phyloP scores from a whole-genome alignment of 2,113 vertebrate genomes.

The Alligator sinensis region DNA sequence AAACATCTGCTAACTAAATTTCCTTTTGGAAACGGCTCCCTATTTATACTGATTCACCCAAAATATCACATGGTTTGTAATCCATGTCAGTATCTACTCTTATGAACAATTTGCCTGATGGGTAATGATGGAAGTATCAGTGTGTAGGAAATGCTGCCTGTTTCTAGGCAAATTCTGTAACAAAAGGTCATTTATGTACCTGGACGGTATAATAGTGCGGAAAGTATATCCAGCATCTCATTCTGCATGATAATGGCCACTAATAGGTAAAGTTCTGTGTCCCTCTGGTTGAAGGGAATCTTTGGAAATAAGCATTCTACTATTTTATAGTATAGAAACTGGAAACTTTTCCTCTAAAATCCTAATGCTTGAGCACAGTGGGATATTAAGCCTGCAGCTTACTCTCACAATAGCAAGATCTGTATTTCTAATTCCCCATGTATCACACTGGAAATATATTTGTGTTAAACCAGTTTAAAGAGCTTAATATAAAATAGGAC shows the following conservation, averaged over 20 bases:
- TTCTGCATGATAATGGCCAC: not conserved
- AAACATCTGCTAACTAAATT: not conserved
- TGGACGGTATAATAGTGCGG: not conserved
- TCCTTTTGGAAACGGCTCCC: not conserved
- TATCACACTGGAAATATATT: conserved; percentile 7
- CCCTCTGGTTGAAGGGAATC: not conserved
- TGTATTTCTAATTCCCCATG: conserved; percentile 15
- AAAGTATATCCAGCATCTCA: not conserved
- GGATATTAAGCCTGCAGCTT: conserved; percentile 36
- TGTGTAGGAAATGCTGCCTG: not conserved
- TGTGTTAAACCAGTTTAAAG: conserved; percentile 20
- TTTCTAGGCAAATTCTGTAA: conserved; percentile 14
- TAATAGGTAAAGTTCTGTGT: conserved; percentile 19
- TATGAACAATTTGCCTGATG: not conserved
- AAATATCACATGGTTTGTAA: not conserved
- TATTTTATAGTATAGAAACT: conserved; percentile 35
- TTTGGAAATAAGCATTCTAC: conserved; percentile 26
- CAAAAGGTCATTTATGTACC: conserved; percentile 3
- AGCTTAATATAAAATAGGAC: conserved; percentile 12
- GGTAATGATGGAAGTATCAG: not conserved
- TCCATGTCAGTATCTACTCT: conserved; percentile 21
- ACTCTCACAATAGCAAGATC: conserved; percentile 23
- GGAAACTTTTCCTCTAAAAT: conserved; percentile 30
- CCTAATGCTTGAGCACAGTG: conserved; percentile 34
- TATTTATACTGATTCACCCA: not conserved